phyloP scores from a whole-genome alignment of 2,113 vertebrate genomes.

The Oncorhynchus masou region DNA sequence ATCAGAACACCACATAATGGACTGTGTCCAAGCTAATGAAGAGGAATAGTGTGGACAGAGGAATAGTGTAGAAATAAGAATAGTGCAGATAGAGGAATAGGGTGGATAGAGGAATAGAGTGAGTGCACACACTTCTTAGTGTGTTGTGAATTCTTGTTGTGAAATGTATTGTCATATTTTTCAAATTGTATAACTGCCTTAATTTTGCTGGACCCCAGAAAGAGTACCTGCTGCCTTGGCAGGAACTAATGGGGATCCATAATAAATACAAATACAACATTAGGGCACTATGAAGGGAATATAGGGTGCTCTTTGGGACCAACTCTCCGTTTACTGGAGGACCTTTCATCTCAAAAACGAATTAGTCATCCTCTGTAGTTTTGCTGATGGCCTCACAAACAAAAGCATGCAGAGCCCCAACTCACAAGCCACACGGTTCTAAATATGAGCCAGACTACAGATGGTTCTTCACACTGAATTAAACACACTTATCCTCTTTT shows the following conservation, averaged over 20 bases:
- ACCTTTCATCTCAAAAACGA: conserved; percentile 28
- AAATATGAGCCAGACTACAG: conserved; percentile 24
- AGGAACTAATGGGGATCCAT: no score
- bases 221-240: no score
- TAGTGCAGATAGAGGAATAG: no score
- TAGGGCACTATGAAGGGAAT: no score
- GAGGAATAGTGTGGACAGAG: background rate
- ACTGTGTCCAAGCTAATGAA: conserved; percentile 10
- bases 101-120: no score
- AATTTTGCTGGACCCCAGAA: no score
- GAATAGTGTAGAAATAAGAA: no score
- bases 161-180: no score
- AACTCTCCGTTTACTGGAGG: background rate
- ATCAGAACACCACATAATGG: conserved; percentile 19
- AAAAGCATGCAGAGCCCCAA: conserved; percentile 9
- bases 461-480: conserved; percentile 38
- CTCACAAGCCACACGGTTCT: background rate
- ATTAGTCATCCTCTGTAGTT: conserved; percentile 32
- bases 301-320: no score
- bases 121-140: no score
- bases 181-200: background rate
- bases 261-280: no score
- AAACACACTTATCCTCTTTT: conserved; percentile 26
- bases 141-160: no score
- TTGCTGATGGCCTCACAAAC: conserved; percentile 12